Evolutionary conservation across 2,797 vertebrate genomes (phyloP), one percentile per base, ranked within the genome.

Genomic region (Siniperca undulata): DNA sequence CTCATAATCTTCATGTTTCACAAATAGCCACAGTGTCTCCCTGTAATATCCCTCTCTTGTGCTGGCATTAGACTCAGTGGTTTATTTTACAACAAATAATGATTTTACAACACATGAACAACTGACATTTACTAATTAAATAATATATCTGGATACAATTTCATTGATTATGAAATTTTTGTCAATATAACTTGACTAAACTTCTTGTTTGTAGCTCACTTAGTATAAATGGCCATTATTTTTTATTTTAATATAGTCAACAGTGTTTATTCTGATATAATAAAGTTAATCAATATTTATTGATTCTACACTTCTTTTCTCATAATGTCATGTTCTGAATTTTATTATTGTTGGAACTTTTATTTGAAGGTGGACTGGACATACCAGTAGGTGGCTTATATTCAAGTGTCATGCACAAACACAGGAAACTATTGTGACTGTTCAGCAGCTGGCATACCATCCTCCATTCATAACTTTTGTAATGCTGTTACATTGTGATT

Each of bases 361-460:
- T 80, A 79, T 73, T 81, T 83, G 58, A 76, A 87, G 48, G 55
- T 13, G 5, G 19, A 19, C 46, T 50, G 46, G 46, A 12, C 8
- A n/a, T 2, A 38, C 4, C 9, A 14, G 19, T 2, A 20, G 20
- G 40, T 30, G 30, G 30, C 30, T 30, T 30, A 30, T 30, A 50
- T 3, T n/a, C 36, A 58, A 27, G 4, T 12, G 50, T 40, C 19
- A 24, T 24, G 1, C n/a, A 17, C 2, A 59, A 59, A n/a, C 34
- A 8, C n/a, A 36, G 8, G 8, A 34, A 61, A 50, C 24, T n/a
- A 3, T 24, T 36, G 34, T 72, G 22, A n/a, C 27, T 80, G 17
- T 59, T 74, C 2, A 16, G 19, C 27, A 46, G 20, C 27, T 46
- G 34, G 2, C 16, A 36, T 22, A 20, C 44, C 4, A 56, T n/a